Conservation (phyloP, 2,888 invertebrate genomes). For the Euclidia mi region DNA sequence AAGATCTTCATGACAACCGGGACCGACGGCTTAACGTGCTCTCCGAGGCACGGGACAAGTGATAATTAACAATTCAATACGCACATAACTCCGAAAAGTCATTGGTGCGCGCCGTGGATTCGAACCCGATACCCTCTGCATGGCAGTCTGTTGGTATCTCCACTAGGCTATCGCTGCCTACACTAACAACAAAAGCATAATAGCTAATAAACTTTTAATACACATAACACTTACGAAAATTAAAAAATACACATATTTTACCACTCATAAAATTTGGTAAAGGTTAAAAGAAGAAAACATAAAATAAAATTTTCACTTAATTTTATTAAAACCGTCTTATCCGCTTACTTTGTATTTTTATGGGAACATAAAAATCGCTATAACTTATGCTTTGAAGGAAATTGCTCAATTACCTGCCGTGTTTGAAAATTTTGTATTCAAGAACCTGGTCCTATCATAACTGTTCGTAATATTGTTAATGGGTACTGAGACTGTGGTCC, state of each 20-base stretch:
- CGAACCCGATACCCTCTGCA: no score
- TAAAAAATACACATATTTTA: constrained; percentile 14
- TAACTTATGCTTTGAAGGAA: constrained; percentile 73
- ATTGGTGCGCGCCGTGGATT: no score
- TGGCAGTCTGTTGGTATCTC: no score
- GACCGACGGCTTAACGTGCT: no score
- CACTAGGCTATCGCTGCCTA: no score
- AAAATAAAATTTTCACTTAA: constrained; percentile 63
- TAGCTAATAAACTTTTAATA: background rate
- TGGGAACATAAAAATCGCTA: constrained; percentile 70
- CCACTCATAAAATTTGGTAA: constrained; percentile 28
- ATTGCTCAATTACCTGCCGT: constrained; percentile 58
- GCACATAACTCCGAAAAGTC: no score
- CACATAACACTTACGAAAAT: background rate
- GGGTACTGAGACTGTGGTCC: constrained; percentile 38
- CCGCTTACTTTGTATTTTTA: constrained; percentile 63
- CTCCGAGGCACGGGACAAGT: no score
- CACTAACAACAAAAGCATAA: background rate
- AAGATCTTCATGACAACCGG: no score
- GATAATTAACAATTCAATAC: no score
- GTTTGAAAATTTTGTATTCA: constrained; percentile 63
- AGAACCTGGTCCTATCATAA: constrained; percentile 42
- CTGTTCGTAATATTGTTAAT: constrained; percentile 66
- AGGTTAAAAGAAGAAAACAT: constrained; percentile 38
- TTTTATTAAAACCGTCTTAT: constrained; percentile 67